Evolutionary conservation across 2,113 vertebrate species (phyloP), one percentile per base, ranked within the genome.

Genomic region (Tauraco erythrolophus): DNA sequence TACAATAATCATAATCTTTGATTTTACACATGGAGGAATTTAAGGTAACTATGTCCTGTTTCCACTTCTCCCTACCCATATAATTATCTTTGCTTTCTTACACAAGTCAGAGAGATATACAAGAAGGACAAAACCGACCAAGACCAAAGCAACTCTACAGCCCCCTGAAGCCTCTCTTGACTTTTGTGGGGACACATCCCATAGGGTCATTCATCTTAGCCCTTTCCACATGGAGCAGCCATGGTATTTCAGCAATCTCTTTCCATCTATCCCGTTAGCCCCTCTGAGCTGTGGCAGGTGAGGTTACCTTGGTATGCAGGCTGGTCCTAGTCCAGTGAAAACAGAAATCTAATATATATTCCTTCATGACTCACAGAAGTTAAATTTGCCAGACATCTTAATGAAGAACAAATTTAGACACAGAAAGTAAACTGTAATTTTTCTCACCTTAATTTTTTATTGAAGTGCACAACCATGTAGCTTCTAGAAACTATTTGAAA

Each of bases 401-500:
- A 97, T 94, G 92, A 97, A 94, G 76, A 81, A 37, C 56, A 90
- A 70, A 92, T 97, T 96, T 92, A 79, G 65, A 76, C 31, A 30
- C 33, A 72, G 80, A 71, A 92, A 93, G 71, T 87, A 96, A 94
- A 93, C 82, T 19, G 62, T n/a, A 79, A 61, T 87, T 88, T 97
- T 97, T 78, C 86, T 88, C 94, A 94, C 87, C 92, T 92, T 92
- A 76, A 80, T 94, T 69, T 77, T 94, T 95, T 92, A 43, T 84
- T 85, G 33, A 92, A 95, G 81, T 81, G 51, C 78, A 64, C 9
- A 7, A 91, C 84, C 93, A 93, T 4, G 7, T 66, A 92, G 45
- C 72, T 92, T 94, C 92, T 94, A 91, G 84, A 96, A 98, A 69
- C 54, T 72, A 88, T 97, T 95, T 92, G 57, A 86, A 98, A 97